Evolutionary conservation across 2,888 invertebrate genomes (phyloP).

Genomic region (Barypeithes pellucidus): DNA sequence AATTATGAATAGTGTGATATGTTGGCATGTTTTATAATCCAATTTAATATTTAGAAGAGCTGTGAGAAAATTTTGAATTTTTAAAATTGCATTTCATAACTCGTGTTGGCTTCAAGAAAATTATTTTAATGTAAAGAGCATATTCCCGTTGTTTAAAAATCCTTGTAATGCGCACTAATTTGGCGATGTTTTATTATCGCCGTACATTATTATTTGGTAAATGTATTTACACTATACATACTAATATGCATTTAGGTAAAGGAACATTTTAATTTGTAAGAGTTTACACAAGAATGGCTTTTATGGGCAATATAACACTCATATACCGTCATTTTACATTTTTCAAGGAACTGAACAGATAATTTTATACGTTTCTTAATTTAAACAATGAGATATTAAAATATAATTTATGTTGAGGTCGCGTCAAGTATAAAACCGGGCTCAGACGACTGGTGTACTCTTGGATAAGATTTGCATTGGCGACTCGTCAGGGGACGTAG

Average conservation of each 20-base stretch:
- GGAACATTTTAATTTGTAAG: conserved; percentile 24
- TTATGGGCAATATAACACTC: conserved; percentile 27
- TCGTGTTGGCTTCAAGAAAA: too few species aligned
- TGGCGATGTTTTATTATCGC: conserved; percentile 4
- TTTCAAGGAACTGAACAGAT: conserved; percentile 24
- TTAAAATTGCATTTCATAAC: too few species aligned
- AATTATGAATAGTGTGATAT: too few species aligned
- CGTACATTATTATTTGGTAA: conserved; percentile 6
- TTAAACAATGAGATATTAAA: conserved; percentile 22
- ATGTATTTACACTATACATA: background rate
- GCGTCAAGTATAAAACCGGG: conserved; percentile 3
- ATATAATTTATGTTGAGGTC: background rate
- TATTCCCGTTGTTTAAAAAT: too few species aligned
- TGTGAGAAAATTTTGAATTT: too few species aligned
- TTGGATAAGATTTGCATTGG: too few species aligned
- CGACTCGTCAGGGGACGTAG: too few species aligned
- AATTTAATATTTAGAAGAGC: too few species aligned
- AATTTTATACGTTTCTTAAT: conserved; percentile 22
- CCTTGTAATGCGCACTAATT: background rate
- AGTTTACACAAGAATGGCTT: conserved; percentile 24
- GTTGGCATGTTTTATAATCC: too few species aligned
- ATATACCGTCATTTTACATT: conserved; percentile 27
- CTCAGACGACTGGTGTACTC: too few species aligned
- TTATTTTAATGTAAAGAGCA: too few species aligned
- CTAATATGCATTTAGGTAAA: conserved; percentile 21